phyloP scores from a whole-genome alignment of 2,113 vertebrate species.

The Eublepharis macularius region DNA sequence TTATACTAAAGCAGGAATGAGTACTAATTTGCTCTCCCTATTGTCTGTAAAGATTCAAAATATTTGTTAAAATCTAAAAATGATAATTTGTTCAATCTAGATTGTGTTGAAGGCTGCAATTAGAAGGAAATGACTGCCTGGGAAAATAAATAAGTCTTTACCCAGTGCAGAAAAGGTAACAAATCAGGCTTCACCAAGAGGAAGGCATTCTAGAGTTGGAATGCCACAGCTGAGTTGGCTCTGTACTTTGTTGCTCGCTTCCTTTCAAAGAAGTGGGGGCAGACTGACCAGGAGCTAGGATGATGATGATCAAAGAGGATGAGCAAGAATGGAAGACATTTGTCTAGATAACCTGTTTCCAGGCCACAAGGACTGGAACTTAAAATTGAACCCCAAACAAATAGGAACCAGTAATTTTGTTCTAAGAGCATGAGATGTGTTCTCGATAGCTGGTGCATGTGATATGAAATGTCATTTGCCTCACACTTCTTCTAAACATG shows the following conservation, averaged over 20 bases:
- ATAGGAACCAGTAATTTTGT: no score
- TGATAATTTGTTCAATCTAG: neutral
- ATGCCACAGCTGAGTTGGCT: no score
- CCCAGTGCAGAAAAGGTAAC: neutral
- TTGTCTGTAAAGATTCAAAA: constrained; percentile 1
- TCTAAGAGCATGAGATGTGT: neutral
- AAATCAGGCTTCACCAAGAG: no score
- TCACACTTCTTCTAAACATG: neutral
- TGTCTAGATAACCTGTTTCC: no score
- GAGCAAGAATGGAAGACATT: no score
- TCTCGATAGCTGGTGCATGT: neutral
- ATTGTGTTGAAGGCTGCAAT: neutral
- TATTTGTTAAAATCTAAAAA: neutral
- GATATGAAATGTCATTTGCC: neutral
- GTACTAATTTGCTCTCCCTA: neutral
- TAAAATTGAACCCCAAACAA: no score
- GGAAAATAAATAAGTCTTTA: neutral
- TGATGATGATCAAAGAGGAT: no score
- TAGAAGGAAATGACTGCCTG: neutral
- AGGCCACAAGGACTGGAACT: no score
- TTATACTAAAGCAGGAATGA: neutral
- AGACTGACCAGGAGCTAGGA: no score
- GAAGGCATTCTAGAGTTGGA: no score
- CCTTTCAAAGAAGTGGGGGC: no score
- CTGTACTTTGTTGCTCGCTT: no score